Conservation (phyloP, 2,113 vertebrate species). For the Coptodon bakossiorum region DNA sequence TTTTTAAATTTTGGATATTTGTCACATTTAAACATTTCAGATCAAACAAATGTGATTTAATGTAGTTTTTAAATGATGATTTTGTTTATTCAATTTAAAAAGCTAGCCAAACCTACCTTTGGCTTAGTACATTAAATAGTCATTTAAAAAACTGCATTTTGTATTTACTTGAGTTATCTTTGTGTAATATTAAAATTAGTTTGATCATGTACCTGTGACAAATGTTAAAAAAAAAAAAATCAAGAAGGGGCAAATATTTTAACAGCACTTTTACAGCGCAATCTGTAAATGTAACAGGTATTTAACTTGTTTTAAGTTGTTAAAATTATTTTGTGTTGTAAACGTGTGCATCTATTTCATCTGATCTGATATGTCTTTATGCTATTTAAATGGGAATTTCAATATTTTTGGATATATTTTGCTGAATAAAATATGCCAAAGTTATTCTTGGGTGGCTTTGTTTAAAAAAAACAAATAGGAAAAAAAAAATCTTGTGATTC, state of each 20-base stretch:
- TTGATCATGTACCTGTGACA: not conserved
- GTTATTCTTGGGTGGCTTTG: slow-evolving; percentile 46
- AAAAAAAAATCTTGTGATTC: not conserved
- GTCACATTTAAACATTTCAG: not conserved
- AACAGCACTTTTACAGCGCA: not conserved
- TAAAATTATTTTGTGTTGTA: slow-evolving; percentile 45
- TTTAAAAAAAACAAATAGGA: slow-evolving; percentile 7
- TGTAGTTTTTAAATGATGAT: not conserved
- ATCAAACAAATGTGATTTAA: not conserved
- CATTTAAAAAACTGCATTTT: not conserved
- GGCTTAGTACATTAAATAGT: not conserved
- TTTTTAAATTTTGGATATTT: not conserved
- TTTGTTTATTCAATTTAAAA: not conserved
- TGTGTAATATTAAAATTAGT: not conserved
- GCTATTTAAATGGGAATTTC: slow-evolving; percentile 53
- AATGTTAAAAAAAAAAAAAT: not conserved
- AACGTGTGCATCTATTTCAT: slow-evolving; percentile 39
- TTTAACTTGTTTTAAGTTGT: slow-evolving; percentile 10
- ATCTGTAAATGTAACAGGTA: slow-evolving; percentile 42
- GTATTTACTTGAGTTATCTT: not conserved
- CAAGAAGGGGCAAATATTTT: not conserved
- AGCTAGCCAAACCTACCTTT: not conserved
- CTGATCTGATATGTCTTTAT: slow-evolving; percentile 37
- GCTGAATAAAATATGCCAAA: slow-evolving; percentile 60
- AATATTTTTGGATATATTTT: slow-evolving; percentile 54